phyloP scores from a whole-genome alignment of 2,797 vertebrate genomes.

The Toxotes lorentzi region DNA sequence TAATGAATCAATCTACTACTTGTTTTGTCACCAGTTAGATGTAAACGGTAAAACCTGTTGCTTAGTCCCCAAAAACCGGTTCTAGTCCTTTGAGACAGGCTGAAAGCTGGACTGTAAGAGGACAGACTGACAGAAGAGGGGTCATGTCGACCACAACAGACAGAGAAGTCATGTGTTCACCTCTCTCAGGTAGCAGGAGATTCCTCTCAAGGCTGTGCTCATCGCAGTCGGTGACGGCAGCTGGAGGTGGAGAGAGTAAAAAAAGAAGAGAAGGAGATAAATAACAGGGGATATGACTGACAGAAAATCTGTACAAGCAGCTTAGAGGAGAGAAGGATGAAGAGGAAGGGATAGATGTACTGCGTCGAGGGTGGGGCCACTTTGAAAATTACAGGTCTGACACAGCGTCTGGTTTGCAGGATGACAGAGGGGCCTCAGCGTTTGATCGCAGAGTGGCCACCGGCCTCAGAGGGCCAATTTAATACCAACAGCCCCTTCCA shows the following conservation, averaged over 20 bases:
- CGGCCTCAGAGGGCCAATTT: slow-evolving; percentile 63
- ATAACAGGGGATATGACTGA: slow-evolving; percentile 30
- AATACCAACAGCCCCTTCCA: slow-evolving; percentile 57
- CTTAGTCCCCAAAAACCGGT: background rate
- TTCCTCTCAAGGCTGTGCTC: slow-evolving; percentile 91
- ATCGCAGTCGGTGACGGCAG: slow-evolving; percentile 92
- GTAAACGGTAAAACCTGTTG: background rate
- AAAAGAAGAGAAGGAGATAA: slow-evolving; percentile 19
- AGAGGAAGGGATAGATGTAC: slow-evolving; percentile 17
- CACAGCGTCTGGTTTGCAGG: slow-evolving; percentile 37
- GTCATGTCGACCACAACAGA: slow-evolving; percentile 9
- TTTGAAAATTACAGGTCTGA: slow-evolving; percentile 69
- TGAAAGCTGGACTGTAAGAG: background rate
- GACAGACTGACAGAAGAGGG: slow-evolving; percentile 7
- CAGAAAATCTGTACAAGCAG: slow-evolving; percentile 10
- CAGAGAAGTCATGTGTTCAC: slow-evolving; percentile 70
- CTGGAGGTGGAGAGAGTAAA: slow-evolving; percentile 71
- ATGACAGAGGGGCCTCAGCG: slow-evolving; percentile 55
- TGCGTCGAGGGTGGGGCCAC: slow-evolving; percentile 41
- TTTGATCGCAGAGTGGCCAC: slow-evolving; percentile 72
- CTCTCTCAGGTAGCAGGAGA: slow-evolving; percentile 95
- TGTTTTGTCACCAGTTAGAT: background rate
- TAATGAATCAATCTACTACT: background rate
- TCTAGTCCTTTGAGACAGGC: background rate
- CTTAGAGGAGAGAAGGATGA: slow-evolving; percentile 3